Conservation (phyloP, 2,797 vertebrate genomes). For the Muscicapa comitata region DNA sequence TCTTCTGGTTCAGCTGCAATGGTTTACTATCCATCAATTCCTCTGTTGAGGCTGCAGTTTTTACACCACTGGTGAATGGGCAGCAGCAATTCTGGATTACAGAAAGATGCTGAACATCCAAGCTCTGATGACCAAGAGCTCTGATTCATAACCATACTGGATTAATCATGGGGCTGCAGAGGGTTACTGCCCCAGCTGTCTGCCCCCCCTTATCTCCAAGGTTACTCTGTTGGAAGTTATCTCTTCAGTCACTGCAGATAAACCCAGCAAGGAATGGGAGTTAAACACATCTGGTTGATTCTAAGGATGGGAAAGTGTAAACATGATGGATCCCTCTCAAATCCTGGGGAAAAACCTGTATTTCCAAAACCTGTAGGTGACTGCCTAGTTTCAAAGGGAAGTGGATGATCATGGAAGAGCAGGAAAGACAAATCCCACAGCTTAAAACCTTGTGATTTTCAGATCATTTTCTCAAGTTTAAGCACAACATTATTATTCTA, state of each 20-base stretch:
- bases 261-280: background rate
- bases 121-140: background rate
- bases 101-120: background rate
- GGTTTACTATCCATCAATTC: background rate
- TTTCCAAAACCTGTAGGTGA: background rate
- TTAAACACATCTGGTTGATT: background rate
- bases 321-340: background rate
- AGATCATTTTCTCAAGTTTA: background rate
- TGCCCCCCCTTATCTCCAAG: conserved; percentile 1
- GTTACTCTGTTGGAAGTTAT: conserved; percentile 16
- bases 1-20: background rate
- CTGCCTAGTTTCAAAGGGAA: background rate
- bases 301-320: background rate
- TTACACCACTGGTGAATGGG: background rate
- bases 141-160: background rate
- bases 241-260: background rate
- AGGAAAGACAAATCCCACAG: background rate
- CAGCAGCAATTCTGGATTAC: background rate
- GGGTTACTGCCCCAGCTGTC: conserved; percentile 24
- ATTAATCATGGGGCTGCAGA: conserved; percentile 7
- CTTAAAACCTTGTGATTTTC: background rate
- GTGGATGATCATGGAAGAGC: background rate
- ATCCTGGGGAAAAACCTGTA: background rate
- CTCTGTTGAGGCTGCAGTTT: background rate
- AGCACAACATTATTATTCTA: background rate